Evolutionary conservation across 1,140 invertebrate genomes (phyloP).

Genomic region (Pseudoatta argentina): DNA sequence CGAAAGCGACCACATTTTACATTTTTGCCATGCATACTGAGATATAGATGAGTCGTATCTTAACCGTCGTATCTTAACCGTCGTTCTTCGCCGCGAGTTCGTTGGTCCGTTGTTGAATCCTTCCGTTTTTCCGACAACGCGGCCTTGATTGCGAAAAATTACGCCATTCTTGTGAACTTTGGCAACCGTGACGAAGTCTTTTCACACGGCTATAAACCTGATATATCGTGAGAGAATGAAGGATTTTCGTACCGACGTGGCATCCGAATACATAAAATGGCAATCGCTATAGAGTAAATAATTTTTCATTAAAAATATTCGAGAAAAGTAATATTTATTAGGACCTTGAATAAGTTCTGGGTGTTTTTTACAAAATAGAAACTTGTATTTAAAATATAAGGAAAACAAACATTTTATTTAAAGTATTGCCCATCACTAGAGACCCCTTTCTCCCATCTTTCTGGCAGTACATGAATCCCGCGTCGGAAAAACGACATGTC

Average conservation of each 20-base stretch:
- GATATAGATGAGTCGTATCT: conserved; percentile 10
- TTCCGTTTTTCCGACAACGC: conserved; percentile 19
- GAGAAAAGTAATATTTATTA: not conserved
- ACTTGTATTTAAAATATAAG: too few species aligned
- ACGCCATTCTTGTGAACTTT: conserved; percentile 44
- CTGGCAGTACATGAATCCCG: too few species aligned
- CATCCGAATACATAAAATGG: not conserved
- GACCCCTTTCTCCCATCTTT: too few species aligned
- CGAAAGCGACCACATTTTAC: conserved; percentile 27
- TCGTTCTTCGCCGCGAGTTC: not conserved
- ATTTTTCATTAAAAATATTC: not conserved
- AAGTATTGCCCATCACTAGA: too few species aligned
- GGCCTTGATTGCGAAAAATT: conserved; percentile 53
- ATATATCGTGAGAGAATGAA: not conserved
- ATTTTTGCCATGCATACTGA: conserved; percentile 5
- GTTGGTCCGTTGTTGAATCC: conserved; percentile 6
- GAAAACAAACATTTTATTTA: too few species aligned
- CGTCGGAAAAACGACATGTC: too few species aligned
- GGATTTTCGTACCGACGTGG: not conserved
- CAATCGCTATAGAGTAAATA: not conserved
- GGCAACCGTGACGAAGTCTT: conserved; percentile 2
- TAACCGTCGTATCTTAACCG: too few species aligned
- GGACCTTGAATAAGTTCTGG: too few species aligned
- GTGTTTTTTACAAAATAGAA: too few species aligned
- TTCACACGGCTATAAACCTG: not conserved